Evolutionary conservation across 2,888 invertebrate genomes (phyloP).

Genomic region (Drosophila phalerata): DNA sequence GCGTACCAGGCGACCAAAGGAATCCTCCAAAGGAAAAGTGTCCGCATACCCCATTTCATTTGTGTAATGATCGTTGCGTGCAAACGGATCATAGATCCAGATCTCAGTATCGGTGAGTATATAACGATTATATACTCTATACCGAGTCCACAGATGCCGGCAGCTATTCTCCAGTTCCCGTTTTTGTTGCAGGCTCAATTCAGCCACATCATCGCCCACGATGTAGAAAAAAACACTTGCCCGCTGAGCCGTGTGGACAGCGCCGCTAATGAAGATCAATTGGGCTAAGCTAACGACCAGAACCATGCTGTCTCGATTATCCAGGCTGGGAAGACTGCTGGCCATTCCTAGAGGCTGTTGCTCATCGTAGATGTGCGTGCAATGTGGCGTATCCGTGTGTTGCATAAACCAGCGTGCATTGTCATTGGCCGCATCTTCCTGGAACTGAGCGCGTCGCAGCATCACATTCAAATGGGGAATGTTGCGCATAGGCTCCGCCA

Average conservation of each 20-base stretch:
- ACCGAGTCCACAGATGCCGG: constrained; percentile 65
- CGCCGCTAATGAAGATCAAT: constrained; percentile 51
- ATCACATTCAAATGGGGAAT: constrained; percentile 60
- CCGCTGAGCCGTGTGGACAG: constrained; percentile 48
- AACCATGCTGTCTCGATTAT: constrained; percentile 62
- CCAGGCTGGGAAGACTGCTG: neutral
- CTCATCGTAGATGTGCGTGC: constrained; percentile 41
- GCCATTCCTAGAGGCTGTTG: constrained; percentile 15
- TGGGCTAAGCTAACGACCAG: constrained; percentile 64
- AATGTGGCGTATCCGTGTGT: constrained; percentile 37
- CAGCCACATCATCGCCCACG: constrained; percentile 35
- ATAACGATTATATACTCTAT: constrained; percentile 67
- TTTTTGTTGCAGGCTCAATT: constrained; percentile 25
- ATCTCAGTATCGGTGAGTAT: constrained; percentile 65
- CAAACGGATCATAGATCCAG: constrained; percentile 81
- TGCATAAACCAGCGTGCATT: constrained; percentile 70
- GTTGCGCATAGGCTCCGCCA: constrained; percentile 44
- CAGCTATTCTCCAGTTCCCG: constrained; percentile 59
- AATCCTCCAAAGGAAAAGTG: constrained; percentile 18
- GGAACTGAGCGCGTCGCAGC: constrained; percentile 45
- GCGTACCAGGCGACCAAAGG: constrained; percentile 67
- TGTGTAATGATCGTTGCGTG: constrained; percentile 4
- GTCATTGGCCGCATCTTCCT: constrained; percentile 59
- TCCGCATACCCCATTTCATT: neutral
- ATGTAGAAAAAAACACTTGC: constrained; percentile 74